phyloP scores from a whole-genome alignment of 2,888 invertebrate genomes.

The Apotomis betuletana region DNA sequence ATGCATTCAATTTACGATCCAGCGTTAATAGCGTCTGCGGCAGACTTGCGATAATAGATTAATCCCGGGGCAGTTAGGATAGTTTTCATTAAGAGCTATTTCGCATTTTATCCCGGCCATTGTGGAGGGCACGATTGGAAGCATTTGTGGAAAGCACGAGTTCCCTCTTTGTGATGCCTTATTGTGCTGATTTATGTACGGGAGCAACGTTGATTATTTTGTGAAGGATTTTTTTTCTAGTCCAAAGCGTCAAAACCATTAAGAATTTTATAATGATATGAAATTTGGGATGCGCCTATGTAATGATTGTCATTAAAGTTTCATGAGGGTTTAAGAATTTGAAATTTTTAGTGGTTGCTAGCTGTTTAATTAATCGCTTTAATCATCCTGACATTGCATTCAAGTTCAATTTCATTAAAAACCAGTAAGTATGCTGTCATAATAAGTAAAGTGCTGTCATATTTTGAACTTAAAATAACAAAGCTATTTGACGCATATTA shows the following conservation, averaged over 20 bases:
- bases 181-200: constrained; percentile 67
- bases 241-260: too few species aligned
- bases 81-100: constrained; percentile 66
- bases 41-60: constrained; percentile 64
- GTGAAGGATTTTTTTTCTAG: constrained; percentile 1
- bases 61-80: constrained; percentile 57
- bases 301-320: too few species aligned
- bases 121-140: constrained; percentile 64
- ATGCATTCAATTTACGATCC: constrained; percentile 43
- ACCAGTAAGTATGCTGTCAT: too few species aligned
- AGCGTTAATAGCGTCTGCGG: constrained; percentile 60
- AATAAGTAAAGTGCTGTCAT: too few species aligned
- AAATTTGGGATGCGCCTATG: too few species aligned
- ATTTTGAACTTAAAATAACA: background rate
- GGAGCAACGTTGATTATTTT: constrained; percentile 36
- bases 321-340: too few species aligned
- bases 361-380: too few species aligned
- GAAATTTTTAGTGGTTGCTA: too few species aligned
- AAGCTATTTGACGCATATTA: too few species aligned
- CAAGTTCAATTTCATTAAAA: too few species aligned
- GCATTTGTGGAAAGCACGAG: constrained; percentile 66
- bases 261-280: too few species aligned
- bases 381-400: too few species aligned
- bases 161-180: constrained; percentile 58
- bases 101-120: constrained; percentile 62